These are phyloP conservation scores for Agrotis segetum DNA, from an alignment of 2,888 invertebrate genomes.

Conservation along the genomic window DNA sequence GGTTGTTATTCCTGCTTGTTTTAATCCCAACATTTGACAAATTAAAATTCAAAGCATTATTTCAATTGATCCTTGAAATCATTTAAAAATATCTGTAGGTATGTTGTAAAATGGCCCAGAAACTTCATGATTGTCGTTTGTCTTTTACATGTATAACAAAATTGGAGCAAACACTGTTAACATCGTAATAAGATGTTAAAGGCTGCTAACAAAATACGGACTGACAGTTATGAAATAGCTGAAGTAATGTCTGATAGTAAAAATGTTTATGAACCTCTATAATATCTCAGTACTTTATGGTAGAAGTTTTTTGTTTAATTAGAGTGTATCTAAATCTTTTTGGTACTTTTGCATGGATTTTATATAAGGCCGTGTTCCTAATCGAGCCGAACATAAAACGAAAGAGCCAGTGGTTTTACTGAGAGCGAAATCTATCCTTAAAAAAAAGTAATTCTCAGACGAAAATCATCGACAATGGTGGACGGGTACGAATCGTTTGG, in stretches of 20 bases:
- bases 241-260: slow-evolving; percentile 49
- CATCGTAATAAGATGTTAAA: slow-evolving; percentile 34
- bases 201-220: slow-evolving; percentile 31
- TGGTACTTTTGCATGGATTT: neutral
- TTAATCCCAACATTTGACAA: too few relatives aligned
- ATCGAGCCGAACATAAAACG: neutral
- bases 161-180: slow-evolving; percentile 27
- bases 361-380: neutral
- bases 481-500: too few relatives aligned
- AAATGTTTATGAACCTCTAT: slow-evolving; percentile 52
- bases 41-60: too few relatives aligned
- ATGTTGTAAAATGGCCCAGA: too few relatives aligned
- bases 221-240: slow-evolving; percentile 47
- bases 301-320: slow-evolving; percentile 45
- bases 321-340: slow-evolving; percentile 9
- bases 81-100: too few relatives aligned
- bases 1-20: too few relatives aligned
- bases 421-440: too few relatives aligned
- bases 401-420: too few relatives aligned
- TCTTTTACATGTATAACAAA: slow-evolving; percentile 25
- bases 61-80: too few relatives aligned
- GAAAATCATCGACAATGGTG: too few relatives aligned
- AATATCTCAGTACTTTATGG: slow-evolving; percentile 37
- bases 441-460: too few relatives aligned
- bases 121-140: neutral